A percentile compares a stretch with the other conserved stretches of the same genome.
phyloP scores from a whole-genome alignment of 2,797 vertebrate species.

The Spinus olivaceus region DNA sequence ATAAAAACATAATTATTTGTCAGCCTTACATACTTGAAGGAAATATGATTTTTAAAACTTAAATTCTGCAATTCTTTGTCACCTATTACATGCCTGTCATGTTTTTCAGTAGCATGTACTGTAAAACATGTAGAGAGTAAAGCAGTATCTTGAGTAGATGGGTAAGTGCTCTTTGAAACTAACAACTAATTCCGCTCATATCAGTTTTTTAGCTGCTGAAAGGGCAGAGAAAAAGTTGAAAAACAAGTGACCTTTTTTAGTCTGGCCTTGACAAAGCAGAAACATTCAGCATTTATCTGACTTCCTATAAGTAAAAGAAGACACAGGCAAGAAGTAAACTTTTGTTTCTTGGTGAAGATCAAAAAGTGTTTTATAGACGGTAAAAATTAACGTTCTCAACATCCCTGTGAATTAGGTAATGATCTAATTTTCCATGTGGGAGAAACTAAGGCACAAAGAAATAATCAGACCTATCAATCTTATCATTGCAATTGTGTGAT shows the following conservation, averaged over 20 bases:
- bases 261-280: background rate
- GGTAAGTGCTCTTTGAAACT: background rate
- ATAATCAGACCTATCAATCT: background rate
- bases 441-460: background rate
- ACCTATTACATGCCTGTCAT: background rate
- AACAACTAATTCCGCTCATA: background rate
- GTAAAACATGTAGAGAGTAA: background rate
- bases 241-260: background rate
- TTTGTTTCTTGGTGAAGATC: background rate
- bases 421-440: background rate
- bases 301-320: conserved; percentile 48
- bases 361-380: background rate
- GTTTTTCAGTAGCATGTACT: background rate
- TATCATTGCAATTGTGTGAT: background rate
- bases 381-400: background rate
- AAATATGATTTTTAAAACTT: background rate
- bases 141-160: background rate
- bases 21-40: background rate
- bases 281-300: background rate
- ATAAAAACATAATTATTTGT: background rate
- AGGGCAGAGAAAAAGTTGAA: background rate
- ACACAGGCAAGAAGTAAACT: conserved; percentile 39
- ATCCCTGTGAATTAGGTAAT: background rate
- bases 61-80: background rate
- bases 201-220: background rate